Evolutionary conservation across 2,797 vertebrate genomes (phyloP).

Genomic region (Diglossa cyanea): DNA sequence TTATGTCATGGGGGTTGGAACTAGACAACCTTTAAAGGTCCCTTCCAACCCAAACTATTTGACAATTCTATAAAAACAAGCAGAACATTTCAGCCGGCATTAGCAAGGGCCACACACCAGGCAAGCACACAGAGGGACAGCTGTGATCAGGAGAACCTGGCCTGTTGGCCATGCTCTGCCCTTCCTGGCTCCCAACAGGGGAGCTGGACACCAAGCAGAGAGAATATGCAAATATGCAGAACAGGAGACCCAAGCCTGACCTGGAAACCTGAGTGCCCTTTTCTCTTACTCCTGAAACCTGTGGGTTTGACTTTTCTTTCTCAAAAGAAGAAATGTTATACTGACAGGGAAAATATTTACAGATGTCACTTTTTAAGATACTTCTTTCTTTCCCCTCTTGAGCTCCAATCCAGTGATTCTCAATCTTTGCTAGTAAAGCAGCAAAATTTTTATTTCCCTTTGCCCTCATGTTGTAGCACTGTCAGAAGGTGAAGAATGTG

Average conservation of each 20-base stretch:
- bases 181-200: background rate
- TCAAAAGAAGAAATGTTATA: constrained; percentile 12
- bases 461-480: background rate
- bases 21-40: background rate
- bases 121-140: background rate
- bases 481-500: background rate
- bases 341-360: background rate
- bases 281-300: background rate
- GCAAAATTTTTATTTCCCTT: background rate
- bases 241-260: background rate
- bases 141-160: background rate
- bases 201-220: background rate
- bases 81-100: constrained; percentile 36
- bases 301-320: background rate
- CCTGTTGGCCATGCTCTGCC: background rate
- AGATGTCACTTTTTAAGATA: background rate
- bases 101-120: constrained; percentile 56
- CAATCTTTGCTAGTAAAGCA: background rate
- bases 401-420: background rate
- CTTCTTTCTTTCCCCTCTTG: background rate
- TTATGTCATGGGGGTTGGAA: background rate
- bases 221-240: background rate
- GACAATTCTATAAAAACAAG: constrained; percentile 36
- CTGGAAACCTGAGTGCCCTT: background rate
- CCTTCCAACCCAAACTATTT: background rate